Evolutionary conservation across 2,888 invertebrate genomes (phyloP), one percentile per base, ranked within the genome.

Genomic region (Achlya flavicornis): DNA sequence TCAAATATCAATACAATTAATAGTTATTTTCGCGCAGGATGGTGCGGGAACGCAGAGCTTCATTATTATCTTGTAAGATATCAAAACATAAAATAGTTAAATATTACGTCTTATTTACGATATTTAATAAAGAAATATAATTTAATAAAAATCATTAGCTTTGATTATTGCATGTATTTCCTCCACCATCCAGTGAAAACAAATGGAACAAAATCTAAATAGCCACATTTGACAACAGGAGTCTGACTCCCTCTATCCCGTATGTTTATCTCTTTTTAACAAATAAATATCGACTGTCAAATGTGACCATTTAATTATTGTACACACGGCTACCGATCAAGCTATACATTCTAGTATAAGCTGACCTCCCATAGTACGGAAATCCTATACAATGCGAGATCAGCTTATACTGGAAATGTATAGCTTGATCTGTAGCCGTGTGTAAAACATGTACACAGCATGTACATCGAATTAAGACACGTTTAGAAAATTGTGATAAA

Each of bases 11-110:
- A 1, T 33, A 35, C n/a, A 7, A 58, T 32, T 26, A 58, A 8
- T 58, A 58, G 33, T 32, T 58, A 33, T 35, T 58, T 58, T 58
- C 64, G 64, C 14, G 14, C n/a, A 46, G n/a, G n/a, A 46, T 46
- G n/a, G 46, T 46, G 46, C 46, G n/a, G 5, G 6, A 6, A 46
- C n/a, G n/a, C 1, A 46, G 1, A 10, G 10, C n/a, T 46, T n/a
- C 10, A 10, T n/a, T n/a, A n/a, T 6, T 46, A 46, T n/a, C 6
- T n/a, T 46, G n/a, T 46, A 14, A 14, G 4, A 14, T 14, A 43
- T 43, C 4, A 43, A 43, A 43, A 43, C 14, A 43, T 2, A 43
- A 1, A 43, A 14, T 14, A 14, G 26, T 26, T 2, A 26, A 26
- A 26, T 26, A 26, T 26, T 26, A 26, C 26, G 2, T 26, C 2